Conservation (phyloP, 2,888 invertebrate genomes). For the Eupithecia pulchellata region DNA sequence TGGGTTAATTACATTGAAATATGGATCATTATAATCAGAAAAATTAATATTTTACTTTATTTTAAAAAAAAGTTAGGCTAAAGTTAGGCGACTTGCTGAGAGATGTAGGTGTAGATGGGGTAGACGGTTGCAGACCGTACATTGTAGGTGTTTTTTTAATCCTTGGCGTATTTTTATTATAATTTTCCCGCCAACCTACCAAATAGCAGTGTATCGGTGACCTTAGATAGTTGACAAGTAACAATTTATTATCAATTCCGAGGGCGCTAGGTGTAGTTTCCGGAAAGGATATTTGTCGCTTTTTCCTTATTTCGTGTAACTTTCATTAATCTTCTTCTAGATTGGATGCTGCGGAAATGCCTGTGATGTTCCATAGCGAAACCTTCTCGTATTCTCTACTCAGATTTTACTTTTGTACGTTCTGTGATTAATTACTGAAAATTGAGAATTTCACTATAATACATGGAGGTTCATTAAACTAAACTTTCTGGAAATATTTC, state of each 20-base stretch:
- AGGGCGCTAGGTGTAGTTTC: conserved; percentile 20
- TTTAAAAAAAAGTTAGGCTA: too few relatives aligned
- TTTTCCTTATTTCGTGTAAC: conserved; percentile 42
- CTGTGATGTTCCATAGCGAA: conserved; percentile 26
- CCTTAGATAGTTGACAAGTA: conserved; percentile 38
- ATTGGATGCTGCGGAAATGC: conserved; percentile 39
- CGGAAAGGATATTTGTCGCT: conserved; percentile 39
- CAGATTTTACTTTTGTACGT: conserved; percentile 1
- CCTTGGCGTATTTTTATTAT: background rate
- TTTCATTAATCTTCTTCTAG: conserved; percentile 43
- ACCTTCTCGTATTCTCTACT: conserved; percentile 13
- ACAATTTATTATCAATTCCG: conserved; percentile 43
- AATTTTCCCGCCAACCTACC: background rate
- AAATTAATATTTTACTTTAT: too few relatives aligned
- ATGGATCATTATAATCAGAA: too few relatives aligned
- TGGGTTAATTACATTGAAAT: too few relatives aligned
- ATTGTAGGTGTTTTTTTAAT: background rate
- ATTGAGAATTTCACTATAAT: background rate
- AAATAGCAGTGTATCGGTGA: background rate
- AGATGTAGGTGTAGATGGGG: too few relatives aligned
- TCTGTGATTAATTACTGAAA: background rate
- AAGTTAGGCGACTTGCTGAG: too few relatives aligned
- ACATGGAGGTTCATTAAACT: background rate
- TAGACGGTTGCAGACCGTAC: background rate
- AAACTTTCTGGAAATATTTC: background rate